A percentile compares a stretch with the other conserved stretches of the same genome.
phyloP scores from a whole-genome alignment of 1,140 invertebrate species.

The Dendrolimus punctatus region DNA sequence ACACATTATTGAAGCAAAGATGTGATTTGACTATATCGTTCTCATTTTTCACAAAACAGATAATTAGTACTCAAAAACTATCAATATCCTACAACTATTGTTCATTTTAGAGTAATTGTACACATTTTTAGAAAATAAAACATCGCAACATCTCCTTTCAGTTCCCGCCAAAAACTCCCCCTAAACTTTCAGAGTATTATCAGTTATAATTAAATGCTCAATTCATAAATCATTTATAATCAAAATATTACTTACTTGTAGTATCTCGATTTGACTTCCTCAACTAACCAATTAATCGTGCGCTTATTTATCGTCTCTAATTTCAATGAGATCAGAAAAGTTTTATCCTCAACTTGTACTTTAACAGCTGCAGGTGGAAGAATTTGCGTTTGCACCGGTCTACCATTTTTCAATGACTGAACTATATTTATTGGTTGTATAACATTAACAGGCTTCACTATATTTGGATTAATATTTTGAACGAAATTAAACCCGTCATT shows the following conservation, averaged over 20 bases:
- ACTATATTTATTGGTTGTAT: constrained; percentile 63
- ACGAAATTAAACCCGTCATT: constrained; percentile 52
- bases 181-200: too few relatives aligned
- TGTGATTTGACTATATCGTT: too few relatives aligned
- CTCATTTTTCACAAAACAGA: too few relatives aligned
- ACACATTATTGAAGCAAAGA: too few relatives aligned
- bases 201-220: too few relatives aligned
- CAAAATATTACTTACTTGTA: constrained; percentile 72
- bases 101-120: too few relatives aligned
- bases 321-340: constrained; percentile 76
- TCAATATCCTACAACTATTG: too few relatives aligned
- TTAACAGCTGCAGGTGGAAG: constrained; percentile 71
- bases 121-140: too few relatives aligned
- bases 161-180: too few relatives aligned
- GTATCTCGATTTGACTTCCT: constrained; percentile 79
- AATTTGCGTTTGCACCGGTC: constrained; percentile 51
- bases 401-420: constrained; percentile 46
- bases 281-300: constrained; percentile 79
- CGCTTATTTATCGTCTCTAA: constrained; percentile 72
- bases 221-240: too few relatives aligned
- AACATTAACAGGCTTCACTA: constrained; percentile 50
- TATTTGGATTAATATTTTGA: constrained; percentile 50
- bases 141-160: too few relatives aligned
- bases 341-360: constrained; percentile 76
- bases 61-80: too few relatives aligned